Conservation (phyloP, 2,888 invertebrate genomes). For the Dastarcus helophoroides region DNA sequence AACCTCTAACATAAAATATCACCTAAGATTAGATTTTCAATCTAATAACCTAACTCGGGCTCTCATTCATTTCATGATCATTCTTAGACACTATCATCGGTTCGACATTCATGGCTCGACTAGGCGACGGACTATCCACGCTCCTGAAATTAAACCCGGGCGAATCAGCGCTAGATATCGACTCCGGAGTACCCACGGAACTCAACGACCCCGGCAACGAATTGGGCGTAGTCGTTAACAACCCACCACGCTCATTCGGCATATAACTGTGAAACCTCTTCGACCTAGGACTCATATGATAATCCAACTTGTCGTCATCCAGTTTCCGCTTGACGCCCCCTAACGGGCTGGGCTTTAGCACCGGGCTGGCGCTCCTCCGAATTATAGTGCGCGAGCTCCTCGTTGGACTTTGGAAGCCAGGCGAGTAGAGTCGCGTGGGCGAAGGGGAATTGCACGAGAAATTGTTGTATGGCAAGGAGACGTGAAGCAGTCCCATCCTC, state of each 20-base stretch:
- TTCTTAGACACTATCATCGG: slow-evolving; percentile 32
- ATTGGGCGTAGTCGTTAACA: slow-evolving; percentile 30
- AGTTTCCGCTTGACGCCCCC: slow-evolving; percentile 60
- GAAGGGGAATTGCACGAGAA: slow-evolving; percentile 28
- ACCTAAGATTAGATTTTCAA: slow-evolving; percentile 15
- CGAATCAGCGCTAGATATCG: slow-evolving; percentile 48
- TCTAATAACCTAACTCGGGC: slow-evolving; percentile 37
- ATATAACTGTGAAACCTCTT: slow-evolving; percentile 37
- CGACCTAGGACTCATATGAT: slow-evolving; percentile 33
- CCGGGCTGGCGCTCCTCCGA: slow-evolving; percentile 79
- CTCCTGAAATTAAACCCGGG: slow-evolving; percentile 44
- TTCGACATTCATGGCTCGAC: slow-evolving; percentile 29
- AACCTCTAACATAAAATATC: slow-evolving; percentile 12
- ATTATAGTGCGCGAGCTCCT: slow-evolving; percentile 58
- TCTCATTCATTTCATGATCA: slow-evolving; percentile 36
- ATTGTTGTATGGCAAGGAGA: slow-evolving; percentile 34
- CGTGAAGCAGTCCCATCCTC: slow-evolving; percentile 37
- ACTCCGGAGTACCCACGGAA: slow-evolving; percentile 50
- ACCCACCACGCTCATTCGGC: slow-evolving; percentile 29
- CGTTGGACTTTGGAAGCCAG: slow-evolving; percentile 51
- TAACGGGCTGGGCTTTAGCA: slow-evolving; percentile 65
- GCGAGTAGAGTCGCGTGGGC: slow-evolving; percentile 31
- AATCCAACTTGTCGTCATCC: slow-evolving; percentile 41
- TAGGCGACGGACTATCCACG: slow-evolving; percentile 45
- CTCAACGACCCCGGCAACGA: slow-evolving; percentile 38